These are phyloP conservation scores for Smithornis capensis DNA, from an alignment of 2,113 vertebrate species.

Conservation along the genomic window DNA sequence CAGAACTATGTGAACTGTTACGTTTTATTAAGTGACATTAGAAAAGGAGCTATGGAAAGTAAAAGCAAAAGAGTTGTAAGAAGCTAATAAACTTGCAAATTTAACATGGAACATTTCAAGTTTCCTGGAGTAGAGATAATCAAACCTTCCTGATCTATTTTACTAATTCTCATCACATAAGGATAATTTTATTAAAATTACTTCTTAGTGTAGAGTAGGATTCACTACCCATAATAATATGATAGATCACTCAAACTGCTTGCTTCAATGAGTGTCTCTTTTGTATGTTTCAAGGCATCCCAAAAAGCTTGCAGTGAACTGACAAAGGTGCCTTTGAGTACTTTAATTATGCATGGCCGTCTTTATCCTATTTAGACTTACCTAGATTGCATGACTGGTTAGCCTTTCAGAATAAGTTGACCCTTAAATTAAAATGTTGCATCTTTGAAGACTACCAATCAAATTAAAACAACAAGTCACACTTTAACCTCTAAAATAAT, in stretches of 20 bases:
- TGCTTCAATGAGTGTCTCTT: background rate
- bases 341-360: background rate
- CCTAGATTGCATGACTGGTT: conserved; percentile 24
- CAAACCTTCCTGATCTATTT: background rate
- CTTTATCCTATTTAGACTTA: conserved; percentile 1
- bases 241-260: background rate
- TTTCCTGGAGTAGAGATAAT: conserved; percentile 33
- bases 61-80: background rate
- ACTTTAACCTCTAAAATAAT: conserved; percentile 16
- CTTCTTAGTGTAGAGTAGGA: background rate
- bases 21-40: background rate
- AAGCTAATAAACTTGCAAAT: background rate
- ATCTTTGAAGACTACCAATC: conserved; percentile 24
- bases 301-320: background rate
- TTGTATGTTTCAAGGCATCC: background rate
- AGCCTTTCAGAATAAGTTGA: conserved; percentile 30
- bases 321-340: conserved; percentile 32
- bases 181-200: conserved; percentile 1
- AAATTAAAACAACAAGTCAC: conserved; percentile 10
- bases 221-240: background rate
- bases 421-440: conserved; percentile 40
- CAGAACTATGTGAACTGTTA: background rate
- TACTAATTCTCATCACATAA: background rate
- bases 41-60: background rate
- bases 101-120: conserved; percentile 8